Percentiles rank a stretch among this genome's conserved stretches.
Evolutionary conservation across 2,113 vertebrate genomes (phyloP).

Genomic region (Centrocercus urophasianus): DNA sequence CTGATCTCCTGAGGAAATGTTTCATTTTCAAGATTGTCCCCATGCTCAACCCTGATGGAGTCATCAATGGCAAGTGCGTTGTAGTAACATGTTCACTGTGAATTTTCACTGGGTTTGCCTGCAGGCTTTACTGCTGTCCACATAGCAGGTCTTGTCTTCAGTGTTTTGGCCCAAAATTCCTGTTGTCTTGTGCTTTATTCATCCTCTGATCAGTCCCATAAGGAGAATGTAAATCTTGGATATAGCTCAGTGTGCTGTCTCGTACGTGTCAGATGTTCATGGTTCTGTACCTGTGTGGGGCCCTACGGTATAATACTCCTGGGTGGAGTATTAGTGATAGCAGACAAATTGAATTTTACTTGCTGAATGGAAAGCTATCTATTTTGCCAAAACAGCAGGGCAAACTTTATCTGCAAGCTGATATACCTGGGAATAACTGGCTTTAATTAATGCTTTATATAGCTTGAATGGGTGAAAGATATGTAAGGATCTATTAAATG

Average conservation of each 20-base stretch:
- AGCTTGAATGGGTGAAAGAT: background rate
- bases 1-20: constrained; percentile 86
- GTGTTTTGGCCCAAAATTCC: background rate
- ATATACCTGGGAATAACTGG: background rate
- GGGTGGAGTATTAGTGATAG: background rate
- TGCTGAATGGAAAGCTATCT: background rate
- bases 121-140: background rate
- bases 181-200: fast-evolving
- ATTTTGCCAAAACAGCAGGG: background rate
- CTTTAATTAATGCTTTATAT: constrained; percentile 52
- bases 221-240: background rate
- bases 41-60: constrained; percentile 95
- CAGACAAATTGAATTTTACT: background rate
- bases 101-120: background rate
- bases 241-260: background rate
- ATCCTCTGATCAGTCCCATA: background rate
- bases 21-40: constrained; percentile 95
- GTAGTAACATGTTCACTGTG: fast-evolving
- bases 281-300: background rate
- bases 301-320: background rate
- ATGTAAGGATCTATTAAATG: constrained; percentile 5
- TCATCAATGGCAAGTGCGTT: constrained; percentile 93
- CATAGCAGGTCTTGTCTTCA: background rate
- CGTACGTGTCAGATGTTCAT: fast-evolving
- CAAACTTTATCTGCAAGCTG: background rate